Evolutionary conservation across 2,113 vertebrate genomes (phyloP).

Genomic region (Odocoileus hemionus): DNA sequence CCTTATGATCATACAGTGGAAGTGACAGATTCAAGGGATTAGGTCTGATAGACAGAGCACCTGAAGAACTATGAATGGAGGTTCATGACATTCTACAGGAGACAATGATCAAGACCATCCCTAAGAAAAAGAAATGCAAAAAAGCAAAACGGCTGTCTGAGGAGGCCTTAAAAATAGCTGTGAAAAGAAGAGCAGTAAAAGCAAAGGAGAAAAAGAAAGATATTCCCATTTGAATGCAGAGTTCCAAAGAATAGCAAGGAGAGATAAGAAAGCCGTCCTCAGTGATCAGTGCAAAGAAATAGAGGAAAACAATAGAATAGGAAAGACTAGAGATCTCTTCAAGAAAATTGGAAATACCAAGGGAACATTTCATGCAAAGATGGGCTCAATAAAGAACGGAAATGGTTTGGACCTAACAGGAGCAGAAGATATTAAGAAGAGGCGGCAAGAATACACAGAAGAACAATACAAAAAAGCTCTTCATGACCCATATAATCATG

Average conservation of each 20-base stretch:
- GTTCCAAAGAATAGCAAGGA: neutral
- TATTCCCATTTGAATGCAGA: neutral
- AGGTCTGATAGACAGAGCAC: neutral
- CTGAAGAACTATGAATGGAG: neutral
- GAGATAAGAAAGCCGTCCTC: neutral
- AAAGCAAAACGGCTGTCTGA: neutral
- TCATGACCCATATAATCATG: neutral
- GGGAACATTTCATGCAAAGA: neutral
- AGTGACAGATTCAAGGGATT: neutral
- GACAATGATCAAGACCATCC: neutral
- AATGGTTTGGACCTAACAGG: neutral
- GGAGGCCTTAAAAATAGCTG: neutral
- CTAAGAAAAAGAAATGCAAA: neutral
- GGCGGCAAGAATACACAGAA: neutral
- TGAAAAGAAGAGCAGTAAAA: neutral
- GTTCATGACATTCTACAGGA: neutral
- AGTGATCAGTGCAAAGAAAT: neutral
- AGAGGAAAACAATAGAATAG: neutral
- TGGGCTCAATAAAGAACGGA: neutral
- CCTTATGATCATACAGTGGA: neutral
- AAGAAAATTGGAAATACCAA: neutral
- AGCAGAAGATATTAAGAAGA: neutral
- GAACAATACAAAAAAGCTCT: neutral
- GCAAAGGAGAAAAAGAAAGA: neutral
- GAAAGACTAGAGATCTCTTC: neutral